These are phyloP conservation scores for Tragelaphus oryx DNA, from an alignment of 2,797 vertebrate species.

Conservation along the genomic window DNA sequence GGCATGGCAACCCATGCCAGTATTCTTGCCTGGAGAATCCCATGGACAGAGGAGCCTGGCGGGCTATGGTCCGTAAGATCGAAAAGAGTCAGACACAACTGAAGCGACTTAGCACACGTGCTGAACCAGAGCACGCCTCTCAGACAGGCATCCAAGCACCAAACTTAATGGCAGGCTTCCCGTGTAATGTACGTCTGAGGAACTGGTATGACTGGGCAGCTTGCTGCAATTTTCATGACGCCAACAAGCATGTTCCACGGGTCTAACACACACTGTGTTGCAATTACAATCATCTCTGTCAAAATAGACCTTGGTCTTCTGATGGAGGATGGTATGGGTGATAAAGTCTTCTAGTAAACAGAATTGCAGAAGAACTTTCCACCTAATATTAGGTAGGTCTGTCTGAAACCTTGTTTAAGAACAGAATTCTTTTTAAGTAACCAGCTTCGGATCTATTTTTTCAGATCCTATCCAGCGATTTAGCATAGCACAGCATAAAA, in stretches of 20 bases:
- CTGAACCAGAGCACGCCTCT: neutral
- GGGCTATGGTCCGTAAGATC: fast-evolving
- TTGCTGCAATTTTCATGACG: neutral
- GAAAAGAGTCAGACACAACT: neutral
- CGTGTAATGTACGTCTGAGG: neutral
- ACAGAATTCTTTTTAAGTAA: slow-evolving; percentile 1
- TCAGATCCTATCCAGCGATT: neutral
- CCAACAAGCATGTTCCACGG: neutral
- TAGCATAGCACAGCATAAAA: neutral
- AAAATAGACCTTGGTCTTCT: slow-evolving; percentile 44
- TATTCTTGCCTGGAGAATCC: neutral
- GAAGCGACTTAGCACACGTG: neutral
- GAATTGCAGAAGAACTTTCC: neutral
- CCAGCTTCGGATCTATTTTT: neutral
- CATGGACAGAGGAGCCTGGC: neutral
- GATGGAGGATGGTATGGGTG: neutral
- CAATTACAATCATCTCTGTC: slow-evolving; percentile 35
- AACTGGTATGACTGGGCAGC: neutral
- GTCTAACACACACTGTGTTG: neutral
- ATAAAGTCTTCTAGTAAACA: neutral
- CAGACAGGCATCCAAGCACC: slow-evolving; percentile 31
- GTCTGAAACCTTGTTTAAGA: neutral
- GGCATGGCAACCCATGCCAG: neutral
- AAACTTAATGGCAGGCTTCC: neutral
- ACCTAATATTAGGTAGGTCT: neutral